phyloP scores from a whole-genome alignment of 1,140 invertebrate genomes.

The Chionoecetes opilio region DNA sequence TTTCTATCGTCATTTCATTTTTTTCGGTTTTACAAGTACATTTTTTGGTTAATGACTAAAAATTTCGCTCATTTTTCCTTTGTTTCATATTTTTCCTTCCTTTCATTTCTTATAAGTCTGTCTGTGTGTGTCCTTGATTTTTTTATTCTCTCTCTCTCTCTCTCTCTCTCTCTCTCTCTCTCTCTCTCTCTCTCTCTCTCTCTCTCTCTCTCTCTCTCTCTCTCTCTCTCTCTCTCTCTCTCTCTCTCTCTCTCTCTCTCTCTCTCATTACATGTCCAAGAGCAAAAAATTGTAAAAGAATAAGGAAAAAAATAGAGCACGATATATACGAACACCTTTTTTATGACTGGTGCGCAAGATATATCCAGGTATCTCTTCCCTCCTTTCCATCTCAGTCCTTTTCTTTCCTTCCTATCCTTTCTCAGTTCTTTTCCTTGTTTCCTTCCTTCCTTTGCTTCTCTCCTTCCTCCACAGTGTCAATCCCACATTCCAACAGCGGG shows the following conservation, averaged over 20 bases:
- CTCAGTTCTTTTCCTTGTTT: background rate
- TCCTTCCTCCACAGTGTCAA: background rate
- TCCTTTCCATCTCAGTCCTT: background rate
- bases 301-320: background rate
- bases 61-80: too few relatives aligned
- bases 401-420: background rate
- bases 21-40: too few relatives aligned
- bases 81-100: too few relatives aligned
- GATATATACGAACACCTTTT: background rate
- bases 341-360: background rate
- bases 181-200: background rate
- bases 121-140: too few relatives aligned
- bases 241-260: constrained; percentile 18
- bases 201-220: too few relatives aligned
- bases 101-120: too few relatives aligned
- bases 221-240: background rate
- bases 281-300: background rate
- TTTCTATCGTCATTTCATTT: too few relatives aligned
- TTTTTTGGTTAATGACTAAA: too few relatives aligned
- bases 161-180: constrained; percentile 38
- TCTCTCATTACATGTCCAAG: background rate
- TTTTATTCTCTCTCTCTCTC: background rate
- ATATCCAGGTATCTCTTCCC: constrained; percentile 16
- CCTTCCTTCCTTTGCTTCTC: background rate
- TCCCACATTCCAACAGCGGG: background rate